These are phyloP conservation scores for Euzetes globulus DNA, from an alignment of 2,888 invertebrate genomes.

Conservation along the genomic window DNA sequence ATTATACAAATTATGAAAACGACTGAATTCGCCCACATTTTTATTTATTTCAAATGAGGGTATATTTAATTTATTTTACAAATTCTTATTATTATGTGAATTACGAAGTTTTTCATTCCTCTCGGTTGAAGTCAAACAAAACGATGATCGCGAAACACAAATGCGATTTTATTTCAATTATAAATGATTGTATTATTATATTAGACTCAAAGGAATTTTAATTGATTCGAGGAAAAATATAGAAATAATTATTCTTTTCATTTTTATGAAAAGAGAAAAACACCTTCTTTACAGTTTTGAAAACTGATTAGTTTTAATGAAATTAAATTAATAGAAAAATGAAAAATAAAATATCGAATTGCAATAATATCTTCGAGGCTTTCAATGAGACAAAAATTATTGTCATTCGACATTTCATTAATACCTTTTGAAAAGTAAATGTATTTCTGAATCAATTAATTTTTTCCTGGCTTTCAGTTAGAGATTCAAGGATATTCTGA, in stretches of 20 bases:
- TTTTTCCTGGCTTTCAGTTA: neutral
- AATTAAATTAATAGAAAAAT: neutral
- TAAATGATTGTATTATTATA: neutral
- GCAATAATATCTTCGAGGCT: neutral
- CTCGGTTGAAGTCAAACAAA: neutral
- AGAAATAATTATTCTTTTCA: no score
- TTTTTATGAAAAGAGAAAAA: neutral
- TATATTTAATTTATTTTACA: neutral
- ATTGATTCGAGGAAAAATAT: neutral
- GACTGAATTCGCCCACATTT: slow-evolving; percentile 2
- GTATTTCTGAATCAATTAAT: slow-evolving; percentile 3
- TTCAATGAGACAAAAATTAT: neutral
- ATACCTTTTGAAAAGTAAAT: neutral
- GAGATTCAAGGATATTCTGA: neutral
- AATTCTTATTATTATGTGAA: slow-evolving; percentile 15
- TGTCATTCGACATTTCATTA: neutral
- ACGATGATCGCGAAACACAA: neutral
- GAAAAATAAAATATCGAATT: neutral
- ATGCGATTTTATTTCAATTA: neutral
- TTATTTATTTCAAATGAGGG: neutral
- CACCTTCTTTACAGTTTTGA: neutral
- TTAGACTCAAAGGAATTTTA: neutral
- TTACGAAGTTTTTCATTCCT: neutral
- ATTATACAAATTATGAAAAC: slow-evolving; percentile 1
- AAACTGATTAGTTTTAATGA: neutral